Evolutionary conservation across 2,888 invertebrate species (phyloP).

Genomic region (Yponomeuta cagnagella): DNA sequence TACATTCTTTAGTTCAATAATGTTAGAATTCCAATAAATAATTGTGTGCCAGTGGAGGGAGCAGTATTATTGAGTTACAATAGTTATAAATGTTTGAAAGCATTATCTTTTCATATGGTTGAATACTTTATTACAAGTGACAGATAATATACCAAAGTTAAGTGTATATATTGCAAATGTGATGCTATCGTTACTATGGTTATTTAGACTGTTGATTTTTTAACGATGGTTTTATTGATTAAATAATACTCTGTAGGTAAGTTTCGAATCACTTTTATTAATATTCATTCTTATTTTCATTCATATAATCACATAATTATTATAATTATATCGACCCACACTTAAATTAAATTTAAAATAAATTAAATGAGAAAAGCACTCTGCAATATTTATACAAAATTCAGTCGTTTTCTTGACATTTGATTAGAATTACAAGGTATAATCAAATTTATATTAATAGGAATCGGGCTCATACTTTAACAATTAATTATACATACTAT

Average conservation of each 20-base stretch:
- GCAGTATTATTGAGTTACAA: too few species aligned
- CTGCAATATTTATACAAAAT: constrained; percentile 72
- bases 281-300: constrained; percentile 66
- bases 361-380: constrained; percentile 66
- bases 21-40: too few species aligned
- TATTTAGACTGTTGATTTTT: neutral
- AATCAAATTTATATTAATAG: constrained; percentile 72
- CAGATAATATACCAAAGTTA: neutral
- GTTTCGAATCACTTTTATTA: constrained; percentile 63
- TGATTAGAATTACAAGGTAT: constrained; percentile 67
- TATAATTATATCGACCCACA: constrained; percentile 70
- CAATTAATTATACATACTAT: constrained; percentile 45
- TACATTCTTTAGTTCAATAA: too few species aligned
- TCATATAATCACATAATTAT: constrained; percentile 71
- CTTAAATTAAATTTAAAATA: constrained; percentile 71
- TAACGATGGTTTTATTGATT: neutral
- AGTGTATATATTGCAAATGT: neutral
- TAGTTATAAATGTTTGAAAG: too few species aligned
- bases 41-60: too few species aligned
- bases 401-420: constrained; percentile 72
- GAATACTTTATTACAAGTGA: too few species aligned
- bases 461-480: constrained; percentile 68
- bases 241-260: constrained; percentile 28
- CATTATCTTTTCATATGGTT: too few species aligned
- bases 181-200: neutral